Percentiles rank a stretch among this genome's conserved stretches.
phyloP scores from a whole-genome alignment of 2,113 vertebrate species.

The Oceanodroma tethys region DNA sequence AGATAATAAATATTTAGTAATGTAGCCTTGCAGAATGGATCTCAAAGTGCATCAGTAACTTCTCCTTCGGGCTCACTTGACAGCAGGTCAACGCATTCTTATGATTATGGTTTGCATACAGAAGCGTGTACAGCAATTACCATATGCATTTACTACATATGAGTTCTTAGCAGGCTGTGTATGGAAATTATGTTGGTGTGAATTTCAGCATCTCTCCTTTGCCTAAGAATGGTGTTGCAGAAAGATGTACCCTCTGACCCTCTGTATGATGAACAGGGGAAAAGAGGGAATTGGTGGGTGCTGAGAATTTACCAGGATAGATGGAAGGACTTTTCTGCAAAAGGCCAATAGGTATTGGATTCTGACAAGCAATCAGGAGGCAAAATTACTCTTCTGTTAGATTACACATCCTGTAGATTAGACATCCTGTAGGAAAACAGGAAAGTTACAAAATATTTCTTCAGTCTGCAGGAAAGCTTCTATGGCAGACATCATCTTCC shows the following conservation, averaged over 20 bases:
- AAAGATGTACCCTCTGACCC: neutral
- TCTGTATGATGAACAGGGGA: neutral
- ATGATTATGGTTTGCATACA: neutral
- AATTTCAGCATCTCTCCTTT: neutral
- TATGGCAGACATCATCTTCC: slow-evolving; percentile 55
- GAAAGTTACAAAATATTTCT: neutral
- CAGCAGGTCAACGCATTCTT: neutral
- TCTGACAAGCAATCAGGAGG: neutral
- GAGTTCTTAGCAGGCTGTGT: neutral
- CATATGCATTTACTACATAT: neutral
- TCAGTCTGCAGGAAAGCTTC: slow-evolving; percentile 53
- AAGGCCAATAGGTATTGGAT: neutral
- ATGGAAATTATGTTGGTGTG: neutral
- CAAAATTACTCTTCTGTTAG: neutral
- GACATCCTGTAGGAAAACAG: neutral
- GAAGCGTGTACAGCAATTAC: neutral
- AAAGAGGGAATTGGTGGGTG: neutral
- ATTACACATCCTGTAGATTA: neutral
- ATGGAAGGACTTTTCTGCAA: neutral
- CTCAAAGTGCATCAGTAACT: neutral
- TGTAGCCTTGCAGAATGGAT: neutral
- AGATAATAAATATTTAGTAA: neutral
- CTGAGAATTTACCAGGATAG: neutral
- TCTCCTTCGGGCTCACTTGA: neutral
- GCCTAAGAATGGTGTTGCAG: neutral